These are phyloP conservation scores for Eutolmus rufibarbis DNA, from an alignment of 2,888 invertebrate species.

Conservation along the genomic window DNA sequence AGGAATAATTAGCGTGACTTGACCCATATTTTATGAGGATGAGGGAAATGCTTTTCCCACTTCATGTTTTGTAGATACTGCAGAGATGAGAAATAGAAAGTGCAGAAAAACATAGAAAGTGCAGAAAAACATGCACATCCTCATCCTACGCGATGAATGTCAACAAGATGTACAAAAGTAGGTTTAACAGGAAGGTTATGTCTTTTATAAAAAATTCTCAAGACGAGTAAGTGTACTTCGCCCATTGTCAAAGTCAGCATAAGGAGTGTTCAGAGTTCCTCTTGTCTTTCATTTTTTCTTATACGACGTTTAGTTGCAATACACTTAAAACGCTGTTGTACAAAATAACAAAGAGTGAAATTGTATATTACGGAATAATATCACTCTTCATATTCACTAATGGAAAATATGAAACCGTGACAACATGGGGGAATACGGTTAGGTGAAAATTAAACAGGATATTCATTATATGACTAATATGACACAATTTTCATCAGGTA, in stretches of 20 bases:
- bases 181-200: conserved; percentile 14
- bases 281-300: neutral
- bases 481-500: neutral
- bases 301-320: neutral
- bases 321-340: neutral
- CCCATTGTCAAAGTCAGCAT: neutral
- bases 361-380: neutral
- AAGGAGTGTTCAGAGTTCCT: neutral
- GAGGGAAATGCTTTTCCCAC: neutral
- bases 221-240: neutral
- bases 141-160: neutral
- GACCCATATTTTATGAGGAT: conserved; percentile 8
- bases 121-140: neutral
- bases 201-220: neutral
- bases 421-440: neutral
- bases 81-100: neutral
- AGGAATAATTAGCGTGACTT: conserved; percentile 4
- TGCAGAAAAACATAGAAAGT: neutral
- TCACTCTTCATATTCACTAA: neutral
- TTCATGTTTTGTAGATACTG: neutral
- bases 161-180: neutral
- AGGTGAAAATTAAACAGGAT: neutral
- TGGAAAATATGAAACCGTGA: neutral
- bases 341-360: neutral
- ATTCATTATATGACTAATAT: neutral